Conservation (phyloP, 2,797 vertebrate species). For the Poecile montanus region DNA sequence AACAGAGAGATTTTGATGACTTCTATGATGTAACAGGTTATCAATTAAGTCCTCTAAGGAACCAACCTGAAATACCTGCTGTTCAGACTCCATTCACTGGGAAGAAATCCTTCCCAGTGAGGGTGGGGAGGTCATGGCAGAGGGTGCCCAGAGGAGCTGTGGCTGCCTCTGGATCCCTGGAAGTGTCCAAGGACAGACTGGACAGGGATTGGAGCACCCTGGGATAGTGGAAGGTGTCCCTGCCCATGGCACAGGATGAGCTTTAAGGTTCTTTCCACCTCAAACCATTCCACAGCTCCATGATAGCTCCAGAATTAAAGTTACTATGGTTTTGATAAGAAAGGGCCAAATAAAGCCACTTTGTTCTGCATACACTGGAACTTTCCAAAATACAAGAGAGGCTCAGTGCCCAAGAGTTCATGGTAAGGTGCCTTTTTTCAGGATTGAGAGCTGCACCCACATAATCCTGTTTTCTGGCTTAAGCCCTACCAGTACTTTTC, state of each 20-base stretch:
- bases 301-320: not conserved
- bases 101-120: not conserved
- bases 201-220: rapidly evolving
- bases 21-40: not conserved
- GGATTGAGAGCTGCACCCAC: not conserved
- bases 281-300: not conserved
- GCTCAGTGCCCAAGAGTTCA: not conserved
- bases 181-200: not conserved
- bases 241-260: not conserved
- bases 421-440: not conserved
- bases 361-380: not conserved
- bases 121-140: not conserved
- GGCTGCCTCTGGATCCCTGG: not conserved
- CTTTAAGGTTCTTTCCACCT: not conserved
- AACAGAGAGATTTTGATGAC: not conserved
- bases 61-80: not conserved
- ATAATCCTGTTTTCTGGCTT: not conserved
- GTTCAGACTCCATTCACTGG: not conserved
- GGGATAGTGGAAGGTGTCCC: rapidly evolving
- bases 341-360: not conserved
- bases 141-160: not conserved
- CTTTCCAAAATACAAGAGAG: not conserved
- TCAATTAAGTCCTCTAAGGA: not conserved
- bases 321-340: not conserved
- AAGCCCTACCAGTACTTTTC: not conserved